Base-by-base conservation (phyloP, 2,888 invertebrate species). In the Parnassius mnemosyne region DNA sequence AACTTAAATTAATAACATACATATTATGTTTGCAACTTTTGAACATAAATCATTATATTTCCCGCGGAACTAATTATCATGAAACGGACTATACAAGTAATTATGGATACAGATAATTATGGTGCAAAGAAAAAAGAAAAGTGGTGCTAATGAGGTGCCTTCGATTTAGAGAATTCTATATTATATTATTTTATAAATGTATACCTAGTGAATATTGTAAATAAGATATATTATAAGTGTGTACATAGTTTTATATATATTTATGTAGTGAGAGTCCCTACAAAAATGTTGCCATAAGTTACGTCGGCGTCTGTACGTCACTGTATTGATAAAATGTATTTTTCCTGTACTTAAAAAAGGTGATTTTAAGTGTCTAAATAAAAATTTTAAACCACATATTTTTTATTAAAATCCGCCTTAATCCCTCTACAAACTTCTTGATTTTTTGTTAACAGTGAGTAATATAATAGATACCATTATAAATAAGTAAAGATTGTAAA, bases 321-420 rank as follows among this genome's bases (percentile, higher is more conserved):
- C 49, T 49, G 49, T 49, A 61, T 50, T 7, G n/a, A 50, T 52
- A 9, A 53, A 55, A 57, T 69, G 66, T 69, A 68, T 66, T 73
- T 69, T 70, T 73, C 5, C 49, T 87, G 88, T 89, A 89, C 88
- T 89, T 88, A 88, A 87, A 80, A 60, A 72, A 67, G 71, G 80
- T 81, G 83, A 86, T 87, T 83, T 84, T 87, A 85, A 83, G 84
- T 83, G 84, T 83, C 85, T 81, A 75, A 83, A 84, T 83, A 84
- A 83, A 84, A 54, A 59, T 57, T 54, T 51, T 59, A 58, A 62
- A 61, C 52, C 53, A 13, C 7, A 5, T 34, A 5, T 34, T 34
- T 34, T 34, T 34, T 34, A 34, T 34, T 34, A 34, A 34, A 34
- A 7, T 5, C 34, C 1, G 34, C 7, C 34, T 0, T 34, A 34